Evolutionary conservation across 2,888 invertebrate species (phyloP), one percentile per base, ranked within the genome.

Genomic region (Ethmia dodecea): DNA sequence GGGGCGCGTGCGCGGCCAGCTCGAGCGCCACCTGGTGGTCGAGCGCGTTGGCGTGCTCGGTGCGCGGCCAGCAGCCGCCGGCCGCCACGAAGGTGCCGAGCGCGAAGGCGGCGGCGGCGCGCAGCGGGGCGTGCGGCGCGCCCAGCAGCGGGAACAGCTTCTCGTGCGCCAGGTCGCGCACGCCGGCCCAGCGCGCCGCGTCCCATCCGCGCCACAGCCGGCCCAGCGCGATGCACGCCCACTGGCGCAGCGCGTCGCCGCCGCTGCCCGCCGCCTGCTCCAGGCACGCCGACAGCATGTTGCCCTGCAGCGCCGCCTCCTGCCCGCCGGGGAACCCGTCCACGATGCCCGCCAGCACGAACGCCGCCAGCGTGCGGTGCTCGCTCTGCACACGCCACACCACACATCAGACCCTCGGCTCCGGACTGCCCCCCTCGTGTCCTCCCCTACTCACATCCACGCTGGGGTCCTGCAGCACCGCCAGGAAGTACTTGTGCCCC

Each of bases 141-240:
- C n/a, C n/a, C 33, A 98, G 83, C 45, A 97, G 84, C 30, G 88
- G 89, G 63, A 92, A 94, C 8, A 99, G 88, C 75, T 98, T 98
- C 72, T 98, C 98, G 74, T 98, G 97, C n/a, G 98, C 98, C 52
- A 93, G 92, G 72, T 98, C 97, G 8, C 99, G 87, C 13, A 96
- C 98, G 11, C 97, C 99, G 38, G 95, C 95, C 98, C 99, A 98
- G 47, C 95, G 89, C 53, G 69, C 70, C 11, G 64, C 63, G 52
- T 96, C 95, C 67, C 92, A 95, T 62, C 94, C 93, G 56, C 94
- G 92, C 98, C 98, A 98, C 47, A 96, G 87, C 37, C 93, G 89
- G 14, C 96, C 98, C 46, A 99, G 89, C 64, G 96, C 96, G 45
- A 99, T 91, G 43, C 96, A 94, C 40, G 97, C 88, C 99, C 99